A percentile compares a stretch with the other conserved stretches of the same genome.
These are phyloP conservation scores for Camponotus fellah DNA, from an alignment of 2,888 invertebrate genomes.

Conservation along the genomic window DNA sequence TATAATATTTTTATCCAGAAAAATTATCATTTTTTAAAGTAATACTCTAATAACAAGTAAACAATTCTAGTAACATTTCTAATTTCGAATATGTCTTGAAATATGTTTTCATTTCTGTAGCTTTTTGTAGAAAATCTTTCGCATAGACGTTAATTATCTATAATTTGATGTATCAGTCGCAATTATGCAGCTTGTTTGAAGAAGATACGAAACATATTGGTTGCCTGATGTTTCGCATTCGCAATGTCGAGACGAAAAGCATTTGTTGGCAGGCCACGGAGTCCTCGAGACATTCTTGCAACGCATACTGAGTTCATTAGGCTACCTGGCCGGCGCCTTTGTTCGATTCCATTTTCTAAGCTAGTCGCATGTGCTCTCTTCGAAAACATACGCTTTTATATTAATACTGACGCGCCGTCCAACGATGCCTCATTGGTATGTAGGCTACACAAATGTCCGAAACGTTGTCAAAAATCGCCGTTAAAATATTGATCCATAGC, in stretches of 20 bases:
- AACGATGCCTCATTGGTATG: not conserved
- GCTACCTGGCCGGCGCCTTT: constrained; percentile 58
- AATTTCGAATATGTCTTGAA: not conserved
- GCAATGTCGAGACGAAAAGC: constrained; percentile 62
- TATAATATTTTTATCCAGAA: not conserved
- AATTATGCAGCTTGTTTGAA: constrained; percentile 34
- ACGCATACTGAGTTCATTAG: constrained; percentile 62
- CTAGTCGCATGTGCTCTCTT: constrained; percentile 13
- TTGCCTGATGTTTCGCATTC: constrained; percentile 64
- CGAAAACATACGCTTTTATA: constrained; percentile 46
- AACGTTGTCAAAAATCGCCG: not conserved
- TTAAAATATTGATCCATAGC: not conserved
- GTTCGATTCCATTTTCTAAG: constrained; percentile 56
- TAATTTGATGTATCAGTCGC: constrained; percentile 21
- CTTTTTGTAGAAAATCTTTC: not conserved
- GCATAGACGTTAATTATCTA: not conserved
- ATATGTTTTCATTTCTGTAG: not conserved
- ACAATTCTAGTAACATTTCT: not conserved
- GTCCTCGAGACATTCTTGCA: constrained; percentile 62
- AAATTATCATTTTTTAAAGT: not conserved
- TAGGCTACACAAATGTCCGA: not conserved
- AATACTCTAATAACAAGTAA: not conserved
- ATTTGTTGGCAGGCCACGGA: constrained; percentile 67
- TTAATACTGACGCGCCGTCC: not conserved
- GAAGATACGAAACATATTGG: constrained; percentile 37